Base-by-base conservation (phyloP, 2,113 vertebrate species). In the Cyprinodon brontotheroides region DNA sequence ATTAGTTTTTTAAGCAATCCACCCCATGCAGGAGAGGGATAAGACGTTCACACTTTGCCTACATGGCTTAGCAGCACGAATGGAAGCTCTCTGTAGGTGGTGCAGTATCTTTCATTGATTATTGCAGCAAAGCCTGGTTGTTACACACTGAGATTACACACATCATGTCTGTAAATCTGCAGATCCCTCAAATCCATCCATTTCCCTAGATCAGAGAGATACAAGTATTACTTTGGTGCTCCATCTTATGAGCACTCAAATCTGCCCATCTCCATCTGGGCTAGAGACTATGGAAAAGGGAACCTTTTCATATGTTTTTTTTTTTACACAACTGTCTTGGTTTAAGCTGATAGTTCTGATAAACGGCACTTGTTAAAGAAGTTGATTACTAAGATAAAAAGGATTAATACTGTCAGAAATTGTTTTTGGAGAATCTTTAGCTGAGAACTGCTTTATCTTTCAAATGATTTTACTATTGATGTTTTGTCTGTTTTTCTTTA, bases 81-180 rank as follows among this genome's bases (percentile, higher is more conserved):
- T 29, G 29, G 50, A 37, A 57, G 57, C 36, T 70, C 70, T 75
- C 78, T 77, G 78, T 20, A 64, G 81, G 78, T 11, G 83, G 78
- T 66, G 65, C 0, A 67, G 68, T 68, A 48, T 78, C 61, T 74
- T 61, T 69, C 74, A 83, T 79, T 74, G 69, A 88, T 85, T 71
- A 69, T 53, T 43, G 60, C 22, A 72, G 40, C 69, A 70, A 67
- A 73, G 61, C 72, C 69, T 53, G n/a, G 60, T 66, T 4, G 71
- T 66, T 36, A 11, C 77, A 61, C 1, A 38, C 79, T 80, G 82
- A 4, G 53, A 57, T 75, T 11, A 41, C 43, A 73, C 4, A 50
- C 59, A 62, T 45, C 50, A 12, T 5, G 11, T 65, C 29, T 69
- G 3, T 48, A 17, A 50, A 59, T 61, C 61, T 41, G 38, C 68